Conservation (phyloP, 2,888 invertebrate genomes). For the Pollenia griseotomentosa region DNA sequence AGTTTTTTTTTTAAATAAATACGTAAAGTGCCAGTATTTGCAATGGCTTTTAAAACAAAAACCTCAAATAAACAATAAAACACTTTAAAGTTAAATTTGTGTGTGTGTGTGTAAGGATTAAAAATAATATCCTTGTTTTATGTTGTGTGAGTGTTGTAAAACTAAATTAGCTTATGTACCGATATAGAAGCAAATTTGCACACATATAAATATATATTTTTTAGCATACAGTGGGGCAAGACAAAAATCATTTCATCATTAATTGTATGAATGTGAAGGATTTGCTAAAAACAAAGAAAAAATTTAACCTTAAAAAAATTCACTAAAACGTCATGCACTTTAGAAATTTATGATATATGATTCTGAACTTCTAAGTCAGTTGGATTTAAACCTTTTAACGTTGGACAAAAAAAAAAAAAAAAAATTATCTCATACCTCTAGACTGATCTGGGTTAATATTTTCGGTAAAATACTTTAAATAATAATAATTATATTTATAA, state of each 20-base stretch:
- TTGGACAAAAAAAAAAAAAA: too few species aligned
- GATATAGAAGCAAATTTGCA: background rate
- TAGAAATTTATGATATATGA: too few species aligned
- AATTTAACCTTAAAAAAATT: too few species aligned
- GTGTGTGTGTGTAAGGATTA: background rate
- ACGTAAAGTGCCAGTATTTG: slow-evolving; percentile 32
- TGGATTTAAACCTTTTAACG: too few species aligned
- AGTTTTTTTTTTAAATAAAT: slow-evolving; percentile 37
- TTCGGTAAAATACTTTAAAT: too few species aligned
- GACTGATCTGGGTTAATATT: too few species aligned
- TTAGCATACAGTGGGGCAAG: background rate
- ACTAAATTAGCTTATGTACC: slow-evolving; percentile 67
- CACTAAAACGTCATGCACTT: too few species aligned
- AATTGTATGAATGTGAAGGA: background rate
- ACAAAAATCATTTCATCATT: background rate
- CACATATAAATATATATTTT: background rate
- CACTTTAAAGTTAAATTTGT: slow-evolving; percentile 31
- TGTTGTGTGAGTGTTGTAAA: slow-evolving; percentile 46
- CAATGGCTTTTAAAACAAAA: slow-evolving; percentile 65
- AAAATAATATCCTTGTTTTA: slow-evolving; percentile 21
- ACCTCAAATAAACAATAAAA: slow-evolving; percentile 66
- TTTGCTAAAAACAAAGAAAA: too few species aligned
- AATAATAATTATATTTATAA: too few species aligned
- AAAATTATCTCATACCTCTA: too few species aligned
- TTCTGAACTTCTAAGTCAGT: too few species aligned